A percentile compares a stretch with the other conserved stretches of the same genome.
phyloP scores from a whole-genome alignment of 2,113 vertebrate species.

The Pelecanus crispus region DNA sequence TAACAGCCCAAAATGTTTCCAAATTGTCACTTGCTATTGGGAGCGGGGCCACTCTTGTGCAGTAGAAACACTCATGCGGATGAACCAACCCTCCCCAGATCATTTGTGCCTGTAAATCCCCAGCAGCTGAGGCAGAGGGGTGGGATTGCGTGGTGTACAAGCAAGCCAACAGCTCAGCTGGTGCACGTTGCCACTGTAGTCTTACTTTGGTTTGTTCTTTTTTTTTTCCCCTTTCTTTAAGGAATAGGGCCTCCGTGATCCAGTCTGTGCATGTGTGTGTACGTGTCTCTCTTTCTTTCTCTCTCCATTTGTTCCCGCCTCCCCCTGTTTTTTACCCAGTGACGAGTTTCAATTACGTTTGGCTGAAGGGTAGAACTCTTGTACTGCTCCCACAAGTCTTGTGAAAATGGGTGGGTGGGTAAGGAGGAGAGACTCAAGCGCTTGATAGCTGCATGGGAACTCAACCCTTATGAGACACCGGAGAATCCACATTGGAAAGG shows the following conservation, averaged over 20 bases:
- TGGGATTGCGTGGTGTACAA: neutral
- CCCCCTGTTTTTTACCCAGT: neutral
- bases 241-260: neutral
- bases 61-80: neutral
- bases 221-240: neutral
- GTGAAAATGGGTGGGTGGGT: slow-evolving; percentile 49
- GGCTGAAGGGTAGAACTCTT: slow-evolving; percentile 33
- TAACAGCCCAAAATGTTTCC: neutral
- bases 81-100: neutral
- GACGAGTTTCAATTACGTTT: neutral
- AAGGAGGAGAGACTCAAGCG: neutral
- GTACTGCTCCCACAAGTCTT: slow-evolving; percentile 12
- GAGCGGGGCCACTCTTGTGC: neutral
- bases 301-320: slow-evolving; percentile 25
- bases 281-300: neutral
- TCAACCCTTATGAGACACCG: neutral
- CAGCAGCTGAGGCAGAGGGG: neutral
- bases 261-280: neutral
- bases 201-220: neutral
- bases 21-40: neutral
- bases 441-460: neutral
- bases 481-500: neutral
- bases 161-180: slow-evolving; percentile 2
- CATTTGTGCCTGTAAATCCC: neutral
- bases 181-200: neutral